Conservation (phyloP, 2,797 vertebrate genomes). For the Eremophila alpestris region DNA sequence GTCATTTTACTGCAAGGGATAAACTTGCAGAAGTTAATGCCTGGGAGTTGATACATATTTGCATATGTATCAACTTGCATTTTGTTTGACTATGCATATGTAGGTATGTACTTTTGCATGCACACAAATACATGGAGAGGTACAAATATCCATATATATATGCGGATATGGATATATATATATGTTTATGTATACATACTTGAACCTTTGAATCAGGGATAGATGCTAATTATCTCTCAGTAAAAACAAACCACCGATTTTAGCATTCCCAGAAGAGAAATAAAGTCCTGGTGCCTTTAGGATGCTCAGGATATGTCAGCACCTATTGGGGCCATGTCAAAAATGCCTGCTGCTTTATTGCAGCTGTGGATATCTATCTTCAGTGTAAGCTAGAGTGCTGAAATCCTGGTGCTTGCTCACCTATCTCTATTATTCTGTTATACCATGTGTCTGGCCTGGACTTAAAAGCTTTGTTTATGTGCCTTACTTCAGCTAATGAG, state of each 20-base stretch:
- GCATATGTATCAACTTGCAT: not conserved
- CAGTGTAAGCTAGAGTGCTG: not conserved
- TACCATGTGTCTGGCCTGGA: not conserved
- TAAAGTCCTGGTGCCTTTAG: not conserved
- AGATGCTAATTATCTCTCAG: not conserved
- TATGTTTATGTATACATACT: not conserved
- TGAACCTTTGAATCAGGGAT: not conserved
- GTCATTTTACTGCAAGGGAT: not conserved
- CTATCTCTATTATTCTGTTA: not conserved
- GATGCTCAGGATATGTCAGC: not conserved
- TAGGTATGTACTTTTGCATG: not conserved
- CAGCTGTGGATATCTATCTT: not conserved
- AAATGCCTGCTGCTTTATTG: not conserved
- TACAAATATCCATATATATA: not conserved
- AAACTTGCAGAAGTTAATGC: not conserved
- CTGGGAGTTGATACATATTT: not conserved
- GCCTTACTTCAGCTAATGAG: not conserved
- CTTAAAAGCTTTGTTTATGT: not conserved
- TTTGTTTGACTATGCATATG: not conserved
- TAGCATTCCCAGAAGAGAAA: not conserved
- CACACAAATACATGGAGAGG: not conserved
- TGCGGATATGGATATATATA: not conserved
- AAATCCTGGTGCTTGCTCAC: not conserved
- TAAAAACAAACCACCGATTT: not conserved
- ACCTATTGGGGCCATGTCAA: fast-evolving